These are phyloP conservation scores for Syngnathus scovelli DNA, from an alignment of 2,113 vertebrate species.

Conservation along the genomic window DNA sequence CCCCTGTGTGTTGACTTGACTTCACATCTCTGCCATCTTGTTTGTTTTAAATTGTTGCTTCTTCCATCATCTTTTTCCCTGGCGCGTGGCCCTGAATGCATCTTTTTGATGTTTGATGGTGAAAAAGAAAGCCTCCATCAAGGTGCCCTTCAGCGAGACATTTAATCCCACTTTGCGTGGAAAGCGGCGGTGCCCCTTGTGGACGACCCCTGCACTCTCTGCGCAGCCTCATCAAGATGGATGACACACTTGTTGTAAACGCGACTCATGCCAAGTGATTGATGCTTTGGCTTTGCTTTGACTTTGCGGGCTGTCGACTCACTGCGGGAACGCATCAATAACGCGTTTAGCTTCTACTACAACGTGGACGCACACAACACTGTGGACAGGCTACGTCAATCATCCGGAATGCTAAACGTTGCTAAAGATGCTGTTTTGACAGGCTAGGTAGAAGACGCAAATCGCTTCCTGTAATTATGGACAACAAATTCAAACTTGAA, in stretches of 20 bases:
- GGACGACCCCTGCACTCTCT: conserved; percentile 13
- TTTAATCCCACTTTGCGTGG: conserved; percentile 20
- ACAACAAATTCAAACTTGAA: no score
- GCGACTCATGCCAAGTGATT: conserved; percentile 3
- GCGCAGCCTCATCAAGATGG: conserved; percentile 20
- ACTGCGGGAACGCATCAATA: background rate
- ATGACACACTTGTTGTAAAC: conserved; percentile 26
- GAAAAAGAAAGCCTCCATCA: conserved; percentile 5
- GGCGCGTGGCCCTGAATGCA: background rate
- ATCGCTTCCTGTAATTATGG: background rate
- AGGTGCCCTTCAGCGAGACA: conserved; percentile 32
- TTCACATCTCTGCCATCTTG: background rate
- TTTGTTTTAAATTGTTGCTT: conserved; percentile 1
- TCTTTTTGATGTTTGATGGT: background rate
- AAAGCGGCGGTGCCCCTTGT: conserved; percentile 7
- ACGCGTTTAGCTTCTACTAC: background rate
- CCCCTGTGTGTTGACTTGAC: conserved; percentile 12
- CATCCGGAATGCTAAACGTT: background rate
- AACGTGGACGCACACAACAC: background rate
- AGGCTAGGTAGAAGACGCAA: background rate
- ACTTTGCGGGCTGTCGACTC: conserved; percentile 7
- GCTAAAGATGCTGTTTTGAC: background rate
- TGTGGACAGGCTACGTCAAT: background rate
- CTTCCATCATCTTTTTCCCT: background rate
- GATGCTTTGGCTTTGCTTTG: conserved; percentile 2